Conservation (phyloP, 2,888 invertebrate species). For the Pristionchus arcanus region DNA sequence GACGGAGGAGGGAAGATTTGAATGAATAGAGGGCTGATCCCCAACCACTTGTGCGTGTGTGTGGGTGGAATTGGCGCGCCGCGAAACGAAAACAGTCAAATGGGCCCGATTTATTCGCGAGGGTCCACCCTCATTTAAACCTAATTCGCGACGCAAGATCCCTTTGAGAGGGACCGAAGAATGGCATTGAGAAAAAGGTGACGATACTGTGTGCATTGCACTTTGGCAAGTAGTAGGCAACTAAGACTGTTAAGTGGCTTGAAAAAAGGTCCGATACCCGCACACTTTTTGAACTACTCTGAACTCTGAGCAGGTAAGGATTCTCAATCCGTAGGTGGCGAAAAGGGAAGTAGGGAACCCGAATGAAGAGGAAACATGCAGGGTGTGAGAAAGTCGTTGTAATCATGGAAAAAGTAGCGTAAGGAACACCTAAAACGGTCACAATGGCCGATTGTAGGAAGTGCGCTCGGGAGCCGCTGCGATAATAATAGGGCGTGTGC, state of each 20-base stretch:
- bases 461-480: background rate
- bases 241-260: background rate
- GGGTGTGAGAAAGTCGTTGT: background rate
- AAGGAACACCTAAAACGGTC: background rate
- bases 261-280: background rate
- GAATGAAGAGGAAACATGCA: background rate
- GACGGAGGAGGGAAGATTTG: constrained; percentile 15
- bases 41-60: background rate
- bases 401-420: background rate
- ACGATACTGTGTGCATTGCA: background rate
- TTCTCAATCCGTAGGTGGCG: too few species aligned
- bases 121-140: background rate
- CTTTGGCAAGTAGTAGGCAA: background rate
- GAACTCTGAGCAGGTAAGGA: too few species aligned
- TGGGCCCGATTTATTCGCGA: background rate
- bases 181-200: constrained; percentile 48
- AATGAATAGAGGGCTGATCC: constrained; percentile 45
- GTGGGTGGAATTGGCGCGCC: background rate
- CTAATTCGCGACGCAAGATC: background rate
- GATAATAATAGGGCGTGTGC: too few species aligned
- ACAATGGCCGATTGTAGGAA: background rate
- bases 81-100: background rate
- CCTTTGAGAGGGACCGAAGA: constrained; percentile 17
- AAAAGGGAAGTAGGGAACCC: too few species aligned
- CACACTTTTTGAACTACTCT: background rate